Conservation (phyloP, 2,113 vertebrate species). For the Sinocyclocheilus grahami region DNA sequence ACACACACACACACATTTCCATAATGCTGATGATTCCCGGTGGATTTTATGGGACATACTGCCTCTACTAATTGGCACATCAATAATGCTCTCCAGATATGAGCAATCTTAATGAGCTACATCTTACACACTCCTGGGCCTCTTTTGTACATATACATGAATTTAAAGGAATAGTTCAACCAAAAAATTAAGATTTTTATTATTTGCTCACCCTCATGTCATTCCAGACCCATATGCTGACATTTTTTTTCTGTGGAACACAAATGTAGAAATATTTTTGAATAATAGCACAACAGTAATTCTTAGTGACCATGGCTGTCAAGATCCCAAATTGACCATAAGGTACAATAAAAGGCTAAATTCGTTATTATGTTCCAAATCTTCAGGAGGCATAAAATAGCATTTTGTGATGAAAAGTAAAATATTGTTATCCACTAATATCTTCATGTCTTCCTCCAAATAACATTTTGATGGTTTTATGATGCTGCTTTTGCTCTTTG, state of each 20-base stretch:
- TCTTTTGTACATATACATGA: constrained; percentile 24
- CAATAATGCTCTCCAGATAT: constrained; percentile 71
- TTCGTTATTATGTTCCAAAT: not conserved
- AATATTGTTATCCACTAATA: not conserved
- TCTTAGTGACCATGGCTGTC: not conserved
- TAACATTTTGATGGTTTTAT: not conserved
- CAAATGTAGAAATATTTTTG: not conserved
- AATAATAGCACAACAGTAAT: not conserved
- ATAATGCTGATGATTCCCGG: constrained; percentile 73
- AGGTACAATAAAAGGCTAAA: not conserved
- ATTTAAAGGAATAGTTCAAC: not conserved
- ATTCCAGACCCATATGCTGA: not conserved
- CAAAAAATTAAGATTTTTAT: not conserved
- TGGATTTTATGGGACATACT: constrained; percentile 72
- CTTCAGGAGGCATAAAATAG: not conserved
- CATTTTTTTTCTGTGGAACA: not conserved
- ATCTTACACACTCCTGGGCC: constrained; percentile 68
- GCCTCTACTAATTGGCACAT: constrained; percentile 80
- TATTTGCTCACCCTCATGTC: constrained; percentile 5
- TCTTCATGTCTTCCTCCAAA: not conserved
- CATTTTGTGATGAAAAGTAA: not conserved
- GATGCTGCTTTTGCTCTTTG: not conserved
- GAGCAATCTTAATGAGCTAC: constrained; percentile 66
- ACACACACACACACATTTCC: constrained; percentile 72
- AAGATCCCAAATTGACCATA: not conserved